phyloP scores from a whole-genome alignment of 2,113 vertebrate species.

The Paramormyrops kingsleyae region DNA sequence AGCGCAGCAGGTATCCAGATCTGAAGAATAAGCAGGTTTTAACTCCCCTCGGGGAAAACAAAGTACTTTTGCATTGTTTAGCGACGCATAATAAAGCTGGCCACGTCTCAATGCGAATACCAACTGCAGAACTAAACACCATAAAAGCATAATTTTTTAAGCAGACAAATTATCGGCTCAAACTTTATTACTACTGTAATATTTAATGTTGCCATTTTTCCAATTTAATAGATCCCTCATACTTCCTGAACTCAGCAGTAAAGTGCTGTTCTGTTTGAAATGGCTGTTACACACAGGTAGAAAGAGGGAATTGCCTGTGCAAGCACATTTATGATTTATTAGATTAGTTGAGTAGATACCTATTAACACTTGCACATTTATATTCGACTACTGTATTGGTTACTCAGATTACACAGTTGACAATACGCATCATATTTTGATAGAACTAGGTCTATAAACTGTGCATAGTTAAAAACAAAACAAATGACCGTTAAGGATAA shows the following conservation, averaged over 20 bases:
- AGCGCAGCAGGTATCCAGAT: constrained; percentile 8
- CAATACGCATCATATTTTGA: neutral
- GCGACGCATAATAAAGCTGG: neutral
- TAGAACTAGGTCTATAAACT: neutral
- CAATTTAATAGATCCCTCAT: neutral
- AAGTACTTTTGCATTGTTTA: neutral
- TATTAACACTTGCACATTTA: neutral
- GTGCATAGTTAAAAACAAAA: neutral
- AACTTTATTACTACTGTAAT: neutral
- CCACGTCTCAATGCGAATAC: neutral
- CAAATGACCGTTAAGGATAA: neutral
- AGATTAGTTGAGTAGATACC: neutral
- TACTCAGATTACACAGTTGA: neutral
- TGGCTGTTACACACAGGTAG: neutral
- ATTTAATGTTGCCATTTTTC: neutral
- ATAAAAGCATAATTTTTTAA: neutral
- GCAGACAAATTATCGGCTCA: neutral
- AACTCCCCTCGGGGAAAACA: neutral
- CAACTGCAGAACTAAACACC: neutral
- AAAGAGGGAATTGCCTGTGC: neutral
- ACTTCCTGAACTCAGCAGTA: neutral
- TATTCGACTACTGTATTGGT: neutral
- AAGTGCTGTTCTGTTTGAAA: neutral
- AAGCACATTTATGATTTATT: neutral
- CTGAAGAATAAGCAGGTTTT: constrained; percentile 22